Evolutionary conservation across 2,113 vertebrate genomes (phyloP), one percentile per base, ranked within the genome.

Genomic region (Oryzias woworae): DNA sequence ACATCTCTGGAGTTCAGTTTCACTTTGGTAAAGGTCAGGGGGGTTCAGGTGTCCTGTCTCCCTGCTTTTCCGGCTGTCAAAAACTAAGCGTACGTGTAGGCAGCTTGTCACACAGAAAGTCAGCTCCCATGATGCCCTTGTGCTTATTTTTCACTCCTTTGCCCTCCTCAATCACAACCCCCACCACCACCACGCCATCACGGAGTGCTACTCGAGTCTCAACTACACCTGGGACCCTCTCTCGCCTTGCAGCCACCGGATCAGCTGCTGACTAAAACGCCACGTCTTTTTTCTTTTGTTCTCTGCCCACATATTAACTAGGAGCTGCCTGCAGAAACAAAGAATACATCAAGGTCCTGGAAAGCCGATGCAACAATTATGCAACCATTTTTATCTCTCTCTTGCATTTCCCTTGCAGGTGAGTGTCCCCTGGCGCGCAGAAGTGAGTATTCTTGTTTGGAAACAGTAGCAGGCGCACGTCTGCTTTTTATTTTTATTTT

Each of bases 391-490:
- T 69, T 78, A 76, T 81, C 75, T 73, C 72, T 81, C 73, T 81
- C 73, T 63, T 69, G 71, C 66, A 80, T 81, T 72, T 81, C 55
- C 74, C 75, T 71, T 68, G 73, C 84, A 74, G 85, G 79, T 72
- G 74, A 84, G 81, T 77, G 66, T 80, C 69, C 70, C 31, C 76
- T 71, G 57, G 83, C 74, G 77, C 53, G 75, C 75, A 84, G 84
- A 85, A 77, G 80, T 78, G 71, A 76, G 73, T 83, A 82, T 88
- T 84, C 75, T 86, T 84, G 87, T 89, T 87, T 78, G 75, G 82
- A 88, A 86, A 90, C 85, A 84, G 88, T 77, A 77, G 81, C 78
- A 77, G 69, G 66, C 69, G 68, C 74, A 80, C 81, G 79, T 87
- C 78, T 78, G 82, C 82, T 83, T 87, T 89, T 85, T 82, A 81